Evolutionary conservation across 1,140 invertebrate genomes (phyloP).

Genomic region (Zophobas morio): DNA sequence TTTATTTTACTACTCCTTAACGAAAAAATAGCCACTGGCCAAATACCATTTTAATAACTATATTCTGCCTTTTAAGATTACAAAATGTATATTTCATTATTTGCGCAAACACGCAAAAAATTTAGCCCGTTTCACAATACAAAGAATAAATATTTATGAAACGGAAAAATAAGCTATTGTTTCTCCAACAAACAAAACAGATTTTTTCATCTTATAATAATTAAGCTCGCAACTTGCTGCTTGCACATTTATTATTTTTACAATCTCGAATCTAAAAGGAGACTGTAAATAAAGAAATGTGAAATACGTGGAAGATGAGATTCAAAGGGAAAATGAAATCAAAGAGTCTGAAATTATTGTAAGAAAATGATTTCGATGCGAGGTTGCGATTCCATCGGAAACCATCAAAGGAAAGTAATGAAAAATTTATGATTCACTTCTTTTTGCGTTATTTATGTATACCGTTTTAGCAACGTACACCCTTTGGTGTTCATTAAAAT

Average conservation of each 20-base stretch:
- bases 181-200: neutral
- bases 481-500: too few species aligned
- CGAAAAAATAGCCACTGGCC: too few species aligned
- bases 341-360: conserved; percentile 7
- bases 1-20: too few species aligned
- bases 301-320: neutral
- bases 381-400: neutral
- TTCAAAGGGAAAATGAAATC: conserved; percentile 11
- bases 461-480: too few species aligned
- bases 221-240: neutral
- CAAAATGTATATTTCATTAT: too few species aligned
- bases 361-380: neutral
- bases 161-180: too few species aligned
- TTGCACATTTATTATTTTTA: neutral
- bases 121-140: too few species aligned
- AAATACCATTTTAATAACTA: too few species aligned
- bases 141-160: too few species aligned
- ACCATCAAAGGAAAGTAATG: conserved; percentile 4
- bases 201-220: neutral
- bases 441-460: too few species aligned
- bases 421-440: neutral
- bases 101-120: too few species aligned
- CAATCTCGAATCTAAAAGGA: neutral
- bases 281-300: neutral
- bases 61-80: too few species aligned